Evolutionary conservation across 1,140 invertebrate species (phyloP).

Genomic region (Cydia fagiglandana): DNA sequence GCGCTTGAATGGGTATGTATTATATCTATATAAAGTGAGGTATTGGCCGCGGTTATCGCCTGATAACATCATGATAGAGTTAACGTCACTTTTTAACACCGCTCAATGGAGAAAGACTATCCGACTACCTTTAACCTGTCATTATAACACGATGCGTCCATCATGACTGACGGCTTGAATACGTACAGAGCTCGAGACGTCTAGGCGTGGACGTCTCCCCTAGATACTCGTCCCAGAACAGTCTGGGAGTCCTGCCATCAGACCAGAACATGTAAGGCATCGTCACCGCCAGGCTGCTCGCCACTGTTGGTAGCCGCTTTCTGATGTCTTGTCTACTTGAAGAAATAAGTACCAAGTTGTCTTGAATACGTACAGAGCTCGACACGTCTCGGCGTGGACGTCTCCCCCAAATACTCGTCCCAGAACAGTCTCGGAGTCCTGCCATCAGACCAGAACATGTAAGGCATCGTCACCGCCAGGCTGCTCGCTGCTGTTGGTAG

Average conservation of each 20-base stretch:
- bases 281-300: constrained; percentile 79
- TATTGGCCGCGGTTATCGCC: too few species aligned
- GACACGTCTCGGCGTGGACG: constrained; percentile 64
- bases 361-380: constrained; percentile 46
- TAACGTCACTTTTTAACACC: too few species aligned
- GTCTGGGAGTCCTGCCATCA: constrained; percentile 67
- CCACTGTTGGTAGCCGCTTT: constrained; percentile 61
- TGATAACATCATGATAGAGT: too few species aligned
- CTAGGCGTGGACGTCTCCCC: constrained; percentile 61
- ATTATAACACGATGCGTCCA: too few species aligned
- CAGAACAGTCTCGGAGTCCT: constrained; percentile 80
- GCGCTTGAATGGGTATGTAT: too few species aligned
- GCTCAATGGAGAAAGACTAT: too few species aligned
- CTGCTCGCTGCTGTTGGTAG: constrained; percentile 73
- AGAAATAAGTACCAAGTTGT: constrained; percentile 6
- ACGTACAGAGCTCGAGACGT: constrained; percentile 60
- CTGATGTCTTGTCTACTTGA: constrained; percentile 65
- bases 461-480: constrained; percentile 78
- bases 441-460: constrained; percentile 82
- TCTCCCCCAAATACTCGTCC: constrained; percentile 78
- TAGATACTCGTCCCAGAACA: constrained; percentile 83
- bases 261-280: constrained; percentile 83
- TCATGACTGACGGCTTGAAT: background rate
- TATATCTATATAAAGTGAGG: too few species aligned
- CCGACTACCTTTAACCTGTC: too few species aligned